Evolutionary conservation across 1,140 invertebrate genomes (phyloP).

Genomic region (Leguminivora glycinivorella): DNA sequence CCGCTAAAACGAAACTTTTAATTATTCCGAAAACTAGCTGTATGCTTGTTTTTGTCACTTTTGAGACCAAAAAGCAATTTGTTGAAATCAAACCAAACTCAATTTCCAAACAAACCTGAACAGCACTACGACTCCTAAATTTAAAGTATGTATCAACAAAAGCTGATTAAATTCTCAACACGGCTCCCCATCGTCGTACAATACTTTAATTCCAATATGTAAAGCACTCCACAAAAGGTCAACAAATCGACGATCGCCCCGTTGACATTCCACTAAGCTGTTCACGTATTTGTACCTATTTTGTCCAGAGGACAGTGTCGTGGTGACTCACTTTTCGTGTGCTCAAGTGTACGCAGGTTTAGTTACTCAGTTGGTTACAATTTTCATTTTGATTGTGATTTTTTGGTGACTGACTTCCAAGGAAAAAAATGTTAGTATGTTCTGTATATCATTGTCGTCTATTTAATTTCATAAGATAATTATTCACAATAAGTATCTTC

Average conservation of each 20-base stretch:
- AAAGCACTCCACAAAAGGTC: slow-evolving; percentile 14
- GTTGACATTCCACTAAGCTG: slow-evolving; percentile 15
- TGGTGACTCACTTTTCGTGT: slow-evolving; percentile 4
- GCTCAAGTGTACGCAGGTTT: neutral
- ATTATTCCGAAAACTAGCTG: neutral
- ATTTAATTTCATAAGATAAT: no score
- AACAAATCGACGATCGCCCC: slow-evolving; percentile 22
- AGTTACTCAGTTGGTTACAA: neutral
- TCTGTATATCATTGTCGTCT: no score
- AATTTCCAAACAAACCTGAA: neutral
- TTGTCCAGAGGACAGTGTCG: slow-evolving; percentile 2
- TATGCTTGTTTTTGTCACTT: neutral
- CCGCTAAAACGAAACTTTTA: neutral
- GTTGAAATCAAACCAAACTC: neutral
- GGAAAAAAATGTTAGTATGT: no score
- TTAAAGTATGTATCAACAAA: neutral
- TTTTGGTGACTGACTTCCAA: neutral
- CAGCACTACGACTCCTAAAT: neutral
- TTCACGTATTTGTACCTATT: slow-evolving; percentile 22
- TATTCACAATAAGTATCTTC: no score
- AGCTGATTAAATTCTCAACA: neutral
- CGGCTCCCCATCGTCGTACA: neutral
- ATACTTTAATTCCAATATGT: slow-evolving; percentile 2
- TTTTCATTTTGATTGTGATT: neutral
- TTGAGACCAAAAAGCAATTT: neutral